Evolutionary conservation across 2,888 invertebrate genomes (phyloP).

Genomic region (Lacanobia wlatinum): DNA sequence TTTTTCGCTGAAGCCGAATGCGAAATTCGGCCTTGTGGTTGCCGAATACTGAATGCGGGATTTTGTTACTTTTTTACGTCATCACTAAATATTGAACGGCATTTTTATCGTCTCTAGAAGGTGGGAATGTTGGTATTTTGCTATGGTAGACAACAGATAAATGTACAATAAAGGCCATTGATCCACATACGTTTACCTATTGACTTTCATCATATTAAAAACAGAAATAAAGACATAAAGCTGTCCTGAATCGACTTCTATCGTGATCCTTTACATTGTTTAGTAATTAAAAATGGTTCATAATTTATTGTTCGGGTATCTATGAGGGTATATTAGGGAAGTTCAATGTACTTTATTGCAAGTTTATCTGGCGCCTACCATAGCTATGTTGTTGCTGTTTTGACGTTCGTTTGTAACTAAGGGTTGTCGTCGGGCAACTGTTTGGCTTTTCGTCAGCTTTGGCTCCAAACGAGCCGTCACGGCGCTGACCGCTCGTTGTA

Average conservation of each 20-base stretch:
- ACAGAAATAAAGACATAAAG: too few species aligned
- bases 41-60: constrained; percentile 28
- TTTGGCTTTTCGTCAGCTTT: constrained; percentile 40
- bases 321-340: too few species aligned
- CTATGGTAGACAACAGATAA: background rate
- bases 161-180: too few species aligned
- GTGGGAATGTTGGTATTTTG: constrained; percentile 16
- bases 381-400: constrained; percentile 25
- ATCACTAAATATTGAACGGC: constrained; percentile 40
- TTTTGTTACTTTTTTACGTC: constrained; percentile 30
- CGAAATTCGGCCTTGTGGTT: constrained; percentile 37
- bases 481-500: constrained; percentile 22
- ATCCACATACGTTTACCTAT: too few species aligned
- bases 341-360: too few species aligned
- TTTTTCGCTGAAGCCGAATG: constrained; percentile 50
- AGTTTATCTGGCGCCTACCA: too few species aligned
- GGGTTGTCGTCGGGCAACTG: constrained; percentile 37
- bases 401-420: constrained; percentile 46
- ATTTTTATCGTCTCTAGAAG: constrained; percentile 15
- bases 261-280: too few species aligned
- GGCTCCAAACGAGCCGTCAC: constrained; percentile 31
- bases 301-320: too few species aligned
- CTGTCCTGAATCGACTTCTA: too few species aligned
- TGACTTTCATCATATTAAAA: too few species aligned
- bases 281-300: too few species aligned